Base-by-base conservation (phyloP, 2,888 invertebrate species). In the Stramonita haemastoma region DNA sequence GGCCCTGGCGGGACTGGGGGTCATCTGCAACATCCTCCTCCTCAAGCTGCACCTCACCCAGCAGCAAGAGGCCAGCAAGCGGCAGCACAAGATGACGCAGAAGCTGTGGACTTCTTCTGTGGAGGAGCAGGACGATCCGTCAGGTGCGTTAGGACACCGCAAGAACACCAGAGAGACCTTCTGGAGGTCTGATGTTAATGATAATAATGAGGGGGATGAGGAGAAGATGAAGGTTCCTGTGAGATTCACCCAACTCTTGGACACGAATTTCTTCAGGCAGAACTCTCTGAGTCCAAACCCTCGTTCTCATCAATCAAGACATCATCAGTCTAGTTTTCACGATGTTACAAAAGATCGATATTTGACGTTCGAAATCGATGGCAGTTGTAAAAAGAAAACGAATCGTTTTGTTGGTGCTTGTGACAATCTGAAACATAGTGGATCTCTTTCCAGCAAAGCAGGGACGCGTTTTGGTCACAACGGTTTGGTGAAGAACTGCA, bases 11-110 rank as follows among this genome's bases (percentile, higher is more conserved):
- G 86, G 32, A 1, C 1, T n/a, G 26, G 60, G 66, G 11, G 70
- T 86, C 32, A 19, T 86, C 86, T 29, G 60, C 86, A 86, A 86
- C 86, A 86, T 86, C 60, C 32, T 86, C 66, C 32, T 86, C 19
- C 86, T 86, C 17, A 60, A 32, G 56, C 56, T 84, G 11, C 84
- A 84, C 56, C 46, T 84, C 56, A 11, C 15, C 56, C 84, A 46
- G 5, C 29, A 46, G 26, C 84, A 84, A 46, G 46, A 56, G 56
- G 6, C 26, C 56, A 19, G 22, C 56, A 46, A 29, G 0, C 84
- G n/a, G 6, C 84, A n/a, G 22, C 84, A 26, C 13, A 17, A 84
- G 46, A 22, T 46, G 84, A 84, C 13, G 0, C 46, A 56, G 56
- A 84, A 26, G 56, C n/a, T 84, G 56, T 84, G 46, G 84, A 56